Percentiles rank a stretch among this genome's conserved stretches.
Conservation (phyloP, 1,140 invertebrate species). For the Drosophila athabasca region DNA sequence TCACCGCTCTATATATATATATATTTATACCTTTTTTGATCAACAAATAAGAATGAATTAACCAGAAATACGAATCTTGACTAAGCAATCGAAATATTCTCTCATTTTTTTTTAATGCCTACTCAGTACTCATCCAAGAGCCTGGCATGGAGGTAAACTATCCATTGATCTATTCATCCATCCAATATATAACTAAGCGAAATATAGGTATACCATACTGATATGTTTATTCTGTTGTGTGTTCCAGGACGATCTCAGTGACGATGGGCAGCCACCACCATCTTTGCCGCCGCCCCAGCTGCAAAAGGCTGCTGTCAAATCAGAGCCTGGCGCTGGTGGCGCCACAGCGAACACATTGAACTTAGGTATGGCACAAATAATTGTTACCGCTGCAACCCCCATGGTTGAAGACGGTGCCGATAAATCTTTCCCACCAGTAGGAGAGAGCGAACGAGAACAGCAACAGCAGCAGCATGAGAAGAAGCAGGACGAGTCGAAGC, state of each 20-base stretch:
- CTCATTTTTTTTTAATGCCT: constrained; percentile 72
- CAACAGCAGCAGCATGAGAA: constrained; percentile 28
- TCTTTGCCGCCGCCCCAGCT: constrained; percentile 73
- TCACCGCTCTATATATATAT: constrained; percentile 37
- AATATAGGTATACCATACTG: background rate
- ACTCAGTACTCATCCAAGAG: constrained; percentile 82
- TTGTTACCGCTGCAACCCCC: constrained; percentile 94
- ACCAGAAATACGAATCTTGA: constrained; percentile 20
- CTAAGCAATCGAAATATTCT: constrained; percentile 51
- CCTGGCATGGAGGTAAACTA: constrained; percentile 80
- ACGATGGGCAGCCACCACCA: constrained; percentile 79
- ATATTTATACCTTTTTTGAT: constrained; percentile 17
- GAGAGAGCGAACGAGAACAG: constrained; percentile 59
- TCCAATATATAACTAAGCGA: background rate
- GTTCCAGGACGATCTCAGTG: constrained; percentile 75
- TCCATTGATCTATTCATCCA: background rate
- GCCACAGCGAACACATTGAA: constrained; percentile 62
- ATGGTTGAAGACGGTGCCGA: constrained; percentile 89
- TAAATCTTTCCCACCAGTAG: constrained; percentile 84
- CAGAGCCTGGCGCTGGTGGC: constrained; percentile 55
- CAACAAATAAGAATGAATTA: constrained; percentile 21
- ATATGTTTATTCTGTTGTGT: background rate
- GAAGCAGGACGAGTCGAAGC: constrained; percentile 30
- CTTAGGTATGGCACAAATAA: constrained; percentile 92
- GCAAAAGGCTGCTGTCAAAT: constrained; percentile 40